phyloP scores from a whole-genome alignment of 2,797 vertebrate genomes.

The Lophotriccus pileatus region DNA sequence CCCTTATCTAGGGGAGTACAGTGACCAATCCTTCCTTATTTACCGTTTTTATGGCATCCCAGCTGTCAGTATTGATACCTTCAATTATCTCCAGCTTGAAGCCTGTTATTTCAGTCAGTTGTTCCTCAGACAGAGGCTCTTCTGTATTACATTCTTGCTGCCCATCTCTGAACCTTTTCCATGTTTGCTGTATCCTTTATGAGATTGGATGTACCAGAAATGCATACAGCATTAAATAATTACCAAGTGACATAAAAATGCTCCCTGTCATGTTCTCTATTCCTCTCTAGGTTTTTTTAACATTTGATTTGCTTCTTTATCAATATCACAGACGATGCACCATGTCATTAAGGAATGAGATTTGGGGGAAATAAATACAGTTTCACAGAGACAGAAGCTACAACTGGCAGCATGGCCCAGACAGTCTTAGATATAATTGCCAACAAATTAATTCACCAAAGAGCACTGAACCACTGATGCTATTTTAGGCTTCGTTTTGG shows the following conservation, averaged over 20 bases:
- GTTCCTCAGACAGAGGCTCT: neutral
- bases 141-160: neutral
- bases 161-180: neutral
- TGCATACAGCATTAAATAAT: neutral
- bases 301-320: neutral
- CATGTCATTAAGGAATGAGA: neutral
- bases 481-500: slow-evolving; percentile 42
- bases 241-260: neutral
- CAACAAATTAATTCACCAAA: slow-evolving; percentile 59
- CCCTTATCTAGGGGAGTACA: neutral
- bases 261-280: neutral
- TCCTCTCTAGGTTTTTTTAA: neutral
- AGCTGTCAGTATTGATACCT: neutral
- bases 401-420: neutral
- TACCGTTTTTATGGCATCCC: neutral
- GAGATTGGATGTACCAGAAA: neutral
- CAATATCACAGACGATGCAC: neutral
- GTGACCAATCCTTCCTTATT: neutral
- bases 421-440: slow-evolving; percentile 41
- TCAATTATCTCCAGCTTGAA: neutral
- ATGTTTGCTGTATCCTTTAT: neutral
- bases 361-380: neutral
- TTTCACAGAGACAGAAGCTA: neutral
- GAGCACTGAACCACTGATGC: slow-evolving; percentile 17
- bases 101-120: neutral